Conservation (phyloP, 2,888 invertebrate genomes). For the Amorpha juglandis region DNA sequence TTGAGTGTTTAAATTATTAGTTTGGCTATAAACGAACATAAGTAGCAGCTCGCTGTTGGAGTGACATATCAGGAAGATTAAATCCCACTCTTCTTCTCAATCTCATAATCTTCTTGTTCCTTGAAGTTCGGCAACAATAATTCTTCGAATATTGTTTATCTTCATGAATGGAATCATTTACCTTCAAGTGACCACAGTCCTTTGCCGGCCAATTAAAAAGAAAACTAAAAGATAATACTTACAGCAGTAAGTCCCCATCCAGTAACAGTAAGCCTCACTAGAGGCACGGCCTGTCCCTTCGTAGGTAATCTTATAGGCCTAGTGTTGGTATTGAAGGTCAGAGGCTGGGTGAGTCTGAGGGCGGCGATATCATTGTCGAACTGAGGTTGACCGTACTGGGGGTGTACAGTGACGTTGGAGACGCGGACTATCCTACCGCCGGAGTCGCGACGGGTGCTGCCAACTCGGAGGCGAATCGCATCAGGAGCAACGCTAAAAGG, state of each 20-base stretch:
- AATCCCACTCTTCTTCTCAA: no score
- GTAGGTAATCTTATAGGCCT: conserved; percentile 66
- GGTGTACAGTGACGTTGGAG: conserved; percentile 67
- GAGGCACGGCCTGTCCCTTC: conserved; percentile 63
- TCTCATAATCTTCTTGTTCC: no score
- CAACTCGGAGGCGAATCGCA: conserved; percentile 69
- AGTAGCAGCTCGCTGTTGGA: no score
- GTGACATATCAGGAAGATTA: no score
- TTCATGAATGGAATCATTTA: no score
- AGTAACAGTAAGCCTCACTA: conserved; percentile 73
- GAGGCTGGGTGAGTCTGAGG: conserved; percentile 61
- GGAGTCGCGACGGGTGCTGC: conserved; percentile 74
- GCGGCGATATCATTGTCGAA: conserved; percentile 79
- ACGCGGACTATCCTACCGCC: conserved; percentile 74
- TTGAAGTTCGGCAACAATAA: no score
- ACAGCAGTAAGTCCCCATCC: conserved; percentile 81
- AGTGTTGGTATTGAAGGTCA: conserved; percentile 61
- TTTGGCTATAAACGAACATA: no score
- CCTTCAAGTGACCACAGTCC: no score
- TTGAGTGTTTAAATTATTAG: no score
- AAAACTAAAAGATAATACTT: conserved; percentile 48
- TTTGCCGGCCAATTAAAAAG: no score
- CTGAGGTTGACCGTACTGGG: conserved; percentile 67
- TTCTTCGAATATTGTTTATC: no score
- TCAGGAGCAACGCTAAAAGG: conserved; percentile 54